A percentile compares a stretch with the other conserved stretches of the same genome.
These are phyloP conservation scores for Montipora capitata DNA, from an alignment of 92 coral and sea anemone species.

Conservation along the genomic window DNA sequence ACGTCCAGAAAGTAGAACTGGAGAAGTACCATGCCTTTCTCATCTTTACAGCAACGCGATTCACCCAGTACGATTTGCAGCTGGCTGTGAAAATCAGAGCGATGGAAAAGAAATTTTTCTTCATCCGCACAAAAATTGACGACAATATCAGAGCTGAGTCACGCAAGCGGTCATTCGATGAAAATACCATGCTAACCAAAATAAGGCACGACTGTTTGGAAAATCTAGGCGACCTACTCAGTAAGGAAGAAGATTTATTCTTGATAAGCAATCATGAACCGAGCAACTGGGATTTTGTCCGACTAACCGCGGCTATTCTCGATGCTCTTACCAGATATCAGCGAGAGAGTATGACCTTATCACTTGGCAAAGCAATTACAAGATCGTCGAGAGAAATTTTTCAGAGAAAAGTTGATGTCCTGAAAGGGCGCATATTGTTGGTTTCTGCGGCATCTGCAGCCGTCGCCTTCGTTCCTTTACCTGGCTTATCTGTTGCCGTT, in stretches of 20 bases:
- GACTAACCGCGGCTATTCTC: constrained; percentile 63
- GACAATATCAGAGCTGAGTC: constrained; percentile 5
- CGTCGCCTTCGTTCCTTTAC: constrained; percentile 43
- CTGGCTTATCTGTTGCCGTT: constrained; percentile 35
- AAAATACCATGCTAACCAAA: constrained; percentile 36
- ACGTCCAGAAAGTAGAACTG: constrained; percentile 20
- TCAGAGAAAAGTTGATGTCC: constrained; percentile 57
- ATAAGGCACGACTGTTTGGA: constrained; percentile 38
- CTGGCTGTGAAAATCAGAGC: constrained; percentile 36
- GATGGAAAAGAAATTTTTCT: constrained; percentile 41
- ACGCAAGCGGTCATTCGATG: constrained; percentile 50
- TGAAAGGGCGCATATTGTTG: constrained; percentile 45
- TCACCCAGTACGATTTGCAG: constrained; percentile 38
- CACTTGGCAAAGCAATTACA: constrained; percentile 36
- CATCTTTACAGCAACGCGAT: constrained; percentile 41
- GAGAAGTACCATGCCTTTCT: constrained; percentile 54
- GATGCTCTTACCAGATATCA: neutral
- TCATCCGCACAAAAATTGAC: constrained; percentile 60
- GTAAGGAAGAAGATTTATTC: constrained; percentile 30
- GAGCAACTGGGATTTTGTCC: constrained; percentile 63
- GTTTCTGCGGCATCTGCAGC: constrained; percentile 47
- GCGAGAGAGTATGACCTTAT: constrained; percentile 41
- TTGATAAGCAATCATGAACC: constrained; percentile 67
- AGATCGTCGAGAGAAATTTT: constrained; percentile 43
- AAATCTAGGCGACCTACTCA: constrained; percentile 33